phyloP scores from a whole-genome alignment of 2,888 invertebrate species.

The Melanotus villosus region DNA sequence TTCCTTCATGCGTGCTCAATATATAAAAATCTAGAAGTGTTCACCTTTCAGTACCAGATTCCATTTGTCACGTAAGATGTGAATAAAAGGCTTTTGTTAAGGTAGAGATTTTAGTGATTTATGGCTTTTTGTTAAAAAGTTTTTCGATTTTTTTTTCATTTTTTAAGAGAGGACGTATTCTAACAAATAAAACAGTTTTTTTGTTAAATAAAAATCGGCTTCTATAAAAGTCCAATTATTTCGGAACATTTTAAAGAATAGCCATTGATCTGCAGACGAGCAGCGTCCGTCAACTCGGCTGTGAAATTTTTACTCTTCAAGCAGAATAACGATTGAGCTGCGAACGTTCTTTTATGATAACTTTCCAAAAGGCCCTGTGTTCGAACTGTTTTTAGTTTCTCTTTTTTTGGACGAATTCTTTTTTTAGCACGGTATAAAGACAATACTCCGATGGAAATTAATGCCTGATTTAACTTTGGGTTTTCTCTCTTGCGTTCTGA shows the following conservation, averaged over 20 bases:
- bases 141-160: constrained; percentile 27
- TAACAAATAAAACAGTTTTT: constrained; percentile 18
- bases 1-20: constrained; percentile 61
- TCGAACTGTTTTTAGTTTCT: not conserved
- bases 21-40: constrained; percentile 67
- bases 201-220: constrained; percentile 16
- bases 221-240: constrained; percentile 16
- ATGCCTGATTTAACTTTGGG: constrained; percentile 4
- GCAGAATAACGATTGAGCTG: constrained; percentile 50
- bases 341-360: constrained; percentile 53
- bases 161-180: constrained; percentile 4
- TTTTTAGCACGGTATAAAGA: not conserved
- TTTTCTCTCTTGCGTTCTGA: no score
- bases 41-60: constrained; percentile 68
- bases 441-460: not conserved
- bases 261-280: constrained; percentile 47
- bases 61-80: constrained; percentile 66
- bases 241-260: constrained; percentile 26
- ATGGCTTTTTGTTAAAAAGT: constrained; percentile 53
- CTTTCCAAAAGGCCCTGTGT: constrained; percentile 44
- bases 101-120: constrained; percentile 61
- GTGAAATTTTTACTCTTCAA: constrained; percentile 52
- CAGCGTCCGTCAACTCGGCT: constrained; percentile 46
- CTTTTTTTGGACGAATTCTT: not conserved
- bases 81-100: constrained; percentile 62